Conservation (phyloP, 2,797 vertebrate species). For the Acrocephalus scirpaceus region DNA sequence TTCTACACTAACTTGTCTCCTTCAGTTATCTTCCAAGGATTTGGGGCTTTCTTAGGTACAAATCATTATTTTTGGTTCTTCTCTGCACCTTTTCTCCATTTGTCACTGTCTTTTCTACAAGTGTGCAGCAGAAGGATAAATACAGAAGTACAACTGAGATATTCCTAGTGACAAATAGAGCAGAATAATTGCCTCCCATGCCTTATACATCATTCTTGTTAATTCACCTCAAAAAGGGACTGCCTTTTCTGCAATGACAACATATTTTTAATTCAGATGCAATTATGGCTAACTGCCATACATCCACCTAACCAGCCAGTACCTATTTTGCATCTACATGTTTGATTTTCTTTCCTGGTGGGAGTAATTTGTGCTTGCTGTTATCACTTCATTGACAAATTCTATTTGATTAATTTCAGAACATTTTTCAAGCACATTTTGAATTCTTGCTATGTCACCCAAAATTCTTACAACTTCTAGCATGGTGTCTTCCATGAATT, state of each 20-base stretch:
- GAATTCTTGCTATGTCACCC: not conserved
- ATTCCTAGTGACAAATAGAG: conserved; percentile 48
- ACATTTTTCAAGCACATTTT: not conserved
- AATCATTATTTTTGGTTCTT: not conserved
- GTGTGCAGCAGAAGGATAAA: not conserved
- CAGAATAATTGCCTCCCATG: conserved; percentile 48
- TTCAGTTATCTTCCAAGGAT: not conserved
- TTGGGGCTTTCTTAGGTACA: not conserved
- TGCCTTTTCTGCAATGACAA: not conserved
- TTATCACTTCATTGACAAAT: not conserved
- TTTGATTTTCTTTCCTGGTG: not conserved
- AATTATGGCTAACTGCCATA: not conserved
- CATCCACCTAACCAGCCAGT: not conserved
- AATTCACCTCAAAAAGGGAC: conserved; percentile 29
- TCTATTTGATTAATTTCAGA: not conserved
- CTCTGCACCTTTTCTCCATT: not conserved
- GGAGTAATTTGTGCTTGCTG: not conserved
- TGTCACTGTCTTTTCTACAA: not conserved
- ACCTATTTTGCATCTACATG: not conserved
- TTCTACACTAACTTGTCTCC: not conserved
- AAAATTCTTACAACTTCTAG: not conserved
- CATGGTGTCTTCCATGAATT: not conserved
- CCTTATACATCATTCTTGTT: not conserved
- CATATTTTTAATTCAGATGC: not conserved
- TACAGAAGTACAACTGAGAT: conserved; percentile 36